These are phyloP conservation scores for Ictalurus punctatus DNA, from an alignment of 2,113 vertebrate genomes.

Conservation along the genomic window DNA sequence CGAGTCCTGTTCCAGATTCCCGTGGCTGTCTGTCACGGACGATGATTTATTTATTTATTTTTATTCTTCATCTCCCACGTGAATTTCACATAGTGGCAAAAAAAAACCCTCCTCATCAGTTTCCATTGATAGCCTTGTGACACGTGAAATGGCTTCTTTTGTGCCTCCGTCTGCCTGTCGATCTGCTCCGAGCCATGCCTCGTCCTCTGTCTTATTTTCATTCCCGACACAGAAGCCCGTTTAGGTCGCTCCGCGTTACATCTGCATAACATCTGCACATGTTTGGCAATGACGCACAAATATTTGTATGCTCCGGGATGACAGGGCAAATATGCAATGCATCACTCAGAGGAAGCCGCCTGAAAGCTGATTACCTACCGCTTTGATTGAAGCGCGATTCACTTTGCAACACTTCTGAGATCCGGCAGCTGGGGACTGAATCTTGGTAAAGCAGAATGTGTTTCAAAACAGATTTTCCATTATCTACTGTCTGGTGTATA, in stretches of 20 bases:
- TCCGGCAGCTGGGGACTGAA: neutral
- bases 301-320: slow-evolving; percentile 27
- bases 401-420: slow-evolving; percentile 2
- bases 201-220: neutral
- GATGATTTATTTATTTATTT: slow-evolving; percentile 13
- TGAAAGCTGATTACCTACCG: slow-evolving; percentile 19
- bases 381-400: slow-evolving; percentile 10
- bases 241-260: neutral
- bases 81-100: neutral
- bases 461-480: neutral
- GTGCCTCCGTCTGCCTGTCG: slow-evolving; percentile 26
- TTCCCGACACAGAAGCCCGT: neutral
- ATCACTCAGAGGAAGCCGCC: slow-evolving; percentile 9
- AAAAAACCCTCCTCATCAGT: slow-evolving; percentile 20
- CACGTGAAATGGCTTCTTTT: slow-evolving; percentile 54
- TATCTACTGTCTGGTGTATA: neutral
- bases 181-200: neutral
- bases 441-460: neutral
- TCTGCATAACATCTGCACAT: slow-evolving; percentile 38
- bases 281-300: slow-evolving; percentile 4
- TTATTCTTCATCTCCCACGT: slow-evolving; percentile 21
- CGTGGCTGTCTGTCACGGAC: slow-evolving; percentile 46
- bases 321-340: slow-evolving; percentile 31
- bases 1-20: slow-evolving; percentile 20
- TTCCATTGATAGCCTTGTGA: slow-evolving; percentile 43